phyloP scores from a whole-genome alignment of 2,888 invertebrate genomes.

The Ormia ochracea region DNA sequence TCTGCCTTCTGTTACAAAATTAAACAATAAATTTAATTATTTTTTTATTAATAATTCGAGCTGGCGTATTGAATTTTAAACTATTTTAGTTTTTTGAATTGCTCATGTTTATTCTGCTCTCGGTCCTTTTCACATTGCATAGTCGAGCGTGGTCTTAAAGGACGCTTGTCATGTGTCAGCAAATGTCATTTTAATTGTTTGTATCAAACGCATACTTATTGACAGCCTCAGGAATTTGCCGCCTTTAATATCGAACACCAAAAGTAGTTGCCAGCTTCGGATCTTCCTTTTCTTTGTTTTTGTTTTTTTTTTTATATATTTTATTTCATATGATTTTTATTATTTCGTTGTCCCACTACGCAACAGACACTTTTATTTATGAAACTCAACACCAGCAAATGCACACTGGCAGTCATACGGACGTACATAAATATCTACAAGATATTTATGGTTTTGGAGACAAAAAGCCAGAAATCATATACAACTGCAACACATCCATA shows the following conservation, averaged over 20 bases:
- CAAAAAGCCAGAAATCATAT: slow-evolving; percentile 9
- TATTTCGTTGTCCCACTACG: slow-evolving; percentile 29
- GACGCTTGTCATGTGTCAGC: slow-evolving; percentile 63
- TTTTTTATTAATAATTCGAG: slow-evolving; percentile 32
- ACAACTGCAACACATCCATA: slow-evolving; percentile 12
- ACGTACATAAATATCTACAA: too few species aligned
- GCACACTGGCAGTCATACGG: too few species aligned
- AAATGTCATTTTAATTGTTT: slow-evolving; percentile 66
- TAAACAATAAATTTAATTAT: slow-evolving; percentile 26
- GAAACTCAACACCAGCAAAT: slow-evolving; percentile 36
- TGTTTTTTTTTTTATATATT: neutral
- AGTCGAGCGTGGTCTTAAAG: slow-evolving; percentile 31
- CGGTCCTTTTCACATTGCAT: slow-evolving; percentile 21
- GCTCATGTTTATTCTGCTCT: neutral
- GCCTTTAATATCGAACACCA: slow-evolving; percentile 31
- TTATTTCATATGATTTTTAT: slow-evolving; percentile 14
- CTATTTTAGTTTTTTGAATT: neutral
- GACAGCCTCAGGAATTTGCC: slow-evolving; percentile 59
- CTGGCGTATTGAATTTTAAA: slow-evolving; percentile 26
- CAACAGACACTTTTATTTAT: slow-evolving; percentile 52
- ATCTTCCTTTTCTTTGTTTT: neutral
- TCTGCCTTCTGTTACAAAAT: neutral
- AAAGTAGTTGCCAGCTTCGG: slow-evolving; percentile 20
- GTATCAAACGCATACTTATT: slow-evolving; percentile 54
- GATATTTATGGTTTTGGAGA: slow-evolving; percentile 31